phyloP scores from a whole-genome alignment of 2,113 vertebrate genomes.

The Aegypius monachus region DNA sequence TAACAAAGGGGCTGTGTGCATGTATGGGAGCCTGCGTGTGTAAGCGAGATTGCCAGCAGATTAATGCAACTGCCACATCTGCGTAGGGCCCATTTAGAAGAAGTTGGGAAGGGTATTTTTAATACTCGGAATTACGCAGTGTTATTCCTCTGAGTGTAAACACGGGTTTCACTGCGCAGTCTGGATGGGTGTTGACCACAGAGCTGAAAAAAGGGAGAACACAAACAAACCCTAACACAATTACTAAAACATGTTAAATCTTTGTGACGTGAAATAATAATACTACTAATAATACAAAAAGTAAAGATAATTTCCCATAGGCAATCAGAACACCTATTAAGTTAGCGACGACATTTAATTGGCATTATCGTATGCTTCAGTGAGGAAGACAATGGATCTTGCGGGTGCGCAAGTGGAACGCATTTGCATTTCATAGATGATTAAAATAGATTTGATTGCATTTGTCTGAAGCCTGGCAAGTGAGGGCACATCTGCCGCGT shows the following conservation, averaged over 20 bases:
- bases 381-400: constrained; percentile 69
- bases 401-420: constrained; percentile 46
- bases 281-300: not conserved
- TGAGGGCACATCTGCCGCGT: constrained; percentile 65
- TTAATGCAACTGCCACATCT: constrained; percentile 7
- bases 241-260: not conserved
- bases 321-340: constrained; percentile 70
- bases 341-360: constrained; percentile 64
- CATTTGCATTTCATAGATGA: constrained; percentile 84
- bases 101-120: constrained; percentile 10
- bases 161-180: not conserved
- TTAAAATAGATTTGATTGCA: constrained; percentile 75
- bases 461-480: constrained; percentile 67
- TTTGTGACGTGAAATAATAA: constrained; percentile 6
- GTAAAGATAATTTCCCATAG: constrained; percentile 58
- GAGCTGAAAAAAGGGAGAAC: not conserved
- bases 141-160: not conserved
- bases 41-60: not conserved
- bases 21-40: not conserved
- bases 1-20: constrained; percentile 43
- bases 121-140: not conserved
- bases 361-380: constrained; percentile 65
- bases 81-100: not conserved
- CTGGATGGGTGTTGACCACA: not conserved
- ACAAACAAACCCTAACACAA: not conserved